phyloP scores from a whole-genome alignment of 2,113 vertebrate species.

The Pelvicachromis taeniatus region DNA sequence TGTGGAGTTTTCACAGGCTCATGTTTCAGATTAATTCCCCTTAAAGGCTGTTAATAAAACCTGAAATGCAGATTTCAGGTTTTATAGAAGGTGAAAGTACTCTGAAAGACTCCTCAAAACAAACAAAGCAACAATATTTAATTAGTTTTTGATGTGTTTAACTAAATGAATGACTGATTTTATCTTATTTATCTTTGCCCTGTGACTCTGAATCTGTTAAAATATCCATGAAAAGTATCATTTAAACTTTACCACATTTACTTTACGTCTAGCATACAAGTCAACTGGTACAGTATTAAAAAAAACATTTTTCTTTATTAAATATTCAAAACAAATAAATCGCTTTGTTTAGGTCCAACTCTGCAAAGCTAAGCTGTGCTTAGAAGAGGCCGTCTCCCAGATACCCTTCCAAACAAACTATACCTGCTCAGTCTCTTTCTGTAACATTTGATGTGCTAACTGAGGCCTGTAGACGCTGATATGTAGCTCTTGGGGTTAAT shows the following conservation, averaged over 20 bases:
- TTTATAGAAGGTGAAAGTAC: background rate
- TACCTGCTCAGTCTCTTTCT: background rate
- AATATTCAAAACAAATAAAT: background rate
- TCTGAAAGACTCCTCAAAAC: background rate
- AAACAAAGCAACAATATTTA: background rate
- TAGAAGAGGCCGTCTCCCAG: fast-evolving
- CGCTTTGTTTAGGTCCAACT: background rate
- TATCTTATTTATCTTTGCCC: background rate
- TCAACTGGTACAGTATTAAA: background rate
- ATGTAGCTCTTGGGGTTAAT: background rate
- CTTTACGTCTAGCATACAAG: background rate
- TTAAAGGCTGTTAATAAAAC: background rate
- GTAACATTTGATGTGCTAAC: background rate
- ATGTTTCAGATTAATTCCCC: background rate
- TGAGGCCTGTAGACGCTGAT: background rate
- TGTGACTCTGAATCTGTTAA: background rate
- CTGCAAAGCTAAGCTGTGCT: background rate
- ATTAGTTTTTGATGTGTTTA: background rate
- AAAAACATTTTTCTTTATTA: background rate
- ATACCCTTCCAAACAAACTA: background rate
- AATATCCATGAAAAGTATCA: background rate
- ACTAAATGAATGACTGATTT: background rate
- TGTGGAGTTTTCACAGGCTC: background rate
- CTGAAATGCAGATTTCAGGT: background rate
- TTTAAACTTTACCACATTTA: background rate